Evolutionary conservation across 2,797 vertebrate species (phyloP).

Genomic region (Corythornis leucogaster): DNA sequence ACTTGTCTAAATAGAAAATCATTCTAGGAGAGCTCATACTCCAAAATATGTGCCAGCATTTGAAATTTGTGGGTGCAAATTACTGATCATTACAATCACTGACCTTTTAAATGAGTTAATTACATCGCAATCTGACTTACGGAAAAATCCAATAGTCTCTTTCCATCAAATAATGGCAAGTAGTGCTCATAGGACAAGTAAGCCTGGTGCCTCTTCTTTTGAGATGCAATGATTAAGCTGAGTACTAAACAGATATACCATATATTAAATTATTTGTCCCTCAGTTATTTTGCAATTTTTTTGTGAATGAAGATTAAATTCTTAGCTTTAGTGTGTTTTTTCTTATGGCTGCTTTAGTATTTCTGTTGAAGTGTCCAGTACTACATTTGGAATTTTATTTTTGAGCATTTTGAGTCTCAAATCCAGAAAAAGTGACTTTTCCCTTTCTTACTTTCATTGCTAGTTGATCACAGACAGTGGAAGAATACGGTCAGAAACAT

Average conservation of each 20-base stretch:
- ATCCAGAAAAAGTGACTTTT: neutral
- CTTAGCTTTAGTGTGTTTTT: neutral
- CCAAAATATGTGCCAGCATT: neutral
- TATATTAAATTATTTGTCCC: neutral
- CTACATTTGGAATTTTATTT: neutral
- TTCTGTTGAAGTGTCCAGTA: neutral
- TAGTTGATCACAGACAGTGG: slow-evolving; percentile 91
- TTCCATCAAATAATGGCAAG: neutral
- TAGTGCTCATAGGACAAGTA: neutral
- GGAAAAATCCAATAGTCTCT: neutral
- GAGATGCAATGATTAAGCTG: neutral
- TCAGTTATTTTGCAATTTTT: neutral
- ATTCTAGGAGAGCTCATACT: neutral
- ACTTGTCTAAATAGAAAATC: neutral
- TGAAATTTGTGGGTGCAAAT: neutral
- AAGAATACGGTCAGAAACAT: slow-evolving; percentile 89
- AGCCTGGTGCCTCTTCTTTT: neutral
- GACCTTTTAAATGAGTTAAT: neutral
- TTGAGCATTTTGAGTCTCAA: neutral
- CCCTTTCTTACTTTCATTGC: neutral
- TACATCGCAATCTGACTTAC: neutral
- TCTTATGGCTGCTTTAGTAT: neutral
- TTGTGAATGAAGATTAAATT: neutral
- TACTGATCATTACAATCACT: neutral
- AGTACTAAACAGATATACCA: neutral